Evolutionary conservation across 2,797 vertebrate genomes (phyloP).

Genomic region (Gallinago nigripennis): DNA sequence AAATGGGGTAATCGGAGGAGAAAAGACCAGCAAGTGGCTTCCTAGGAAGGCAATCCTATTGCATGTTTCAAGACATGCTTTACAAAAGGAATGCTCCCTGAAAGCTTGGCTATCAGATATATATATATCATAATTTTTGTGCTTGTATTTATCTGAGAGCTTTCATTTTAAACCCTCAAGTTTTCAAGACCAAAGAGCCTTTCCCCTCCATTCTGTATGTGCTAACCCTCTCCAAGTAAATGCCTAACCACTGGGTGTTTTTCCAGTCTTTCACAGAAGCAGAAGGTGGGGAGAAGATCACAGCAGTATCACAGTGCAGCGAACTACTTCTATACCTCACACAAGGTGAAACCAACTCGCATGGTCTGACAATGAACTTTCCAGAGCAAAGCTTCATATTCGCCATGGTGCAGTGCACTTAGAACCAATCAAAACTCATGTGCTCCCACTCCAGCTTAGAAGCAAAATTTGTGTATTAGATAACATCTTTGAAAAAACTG

Average conservation of each 20-base stretch:
- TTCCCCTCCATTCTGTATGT: rapidly evolving
- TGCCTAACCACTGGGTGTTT: background rate
- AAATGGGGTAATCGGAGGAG: background rate
- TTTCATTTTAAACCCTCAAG: background rate
- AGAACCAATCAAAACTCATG: rapidly evolving
- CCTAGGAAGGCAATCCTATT: background rate
- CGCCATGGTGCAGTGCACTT: rapidly evolving
- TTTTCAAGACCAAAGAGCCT: background rate
- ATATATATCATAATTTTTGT: background rate
- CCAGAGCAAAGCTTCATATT: rapidly evolving
- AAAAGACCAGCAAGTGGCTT: background rate
- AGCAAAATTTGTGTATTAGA: background rate
- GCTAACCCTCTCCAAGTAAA: background rate
- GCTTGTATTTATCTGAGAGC: background rate
- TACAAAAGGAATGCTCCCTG: background rate
- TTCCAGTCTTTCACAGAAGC: background rate
- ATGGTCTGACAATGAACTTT: rapidly evolving
- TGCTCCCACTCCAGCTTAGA: background rate
- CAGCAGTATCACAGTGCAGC: background rate
- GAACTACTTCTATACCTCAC: rapidly evolving
- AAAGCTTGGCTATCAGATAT: background rate
- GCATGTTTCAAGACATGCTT: background rate
- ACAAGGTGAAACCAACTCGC: background rate
- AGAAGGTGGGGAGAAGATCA: background rate
- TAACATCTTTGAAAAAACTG: rapidly evolving